Evolutionary conservation across 1,140 invertebrate genomes (phyloP).

Genomic region (Calliphora vicina): DNA sequence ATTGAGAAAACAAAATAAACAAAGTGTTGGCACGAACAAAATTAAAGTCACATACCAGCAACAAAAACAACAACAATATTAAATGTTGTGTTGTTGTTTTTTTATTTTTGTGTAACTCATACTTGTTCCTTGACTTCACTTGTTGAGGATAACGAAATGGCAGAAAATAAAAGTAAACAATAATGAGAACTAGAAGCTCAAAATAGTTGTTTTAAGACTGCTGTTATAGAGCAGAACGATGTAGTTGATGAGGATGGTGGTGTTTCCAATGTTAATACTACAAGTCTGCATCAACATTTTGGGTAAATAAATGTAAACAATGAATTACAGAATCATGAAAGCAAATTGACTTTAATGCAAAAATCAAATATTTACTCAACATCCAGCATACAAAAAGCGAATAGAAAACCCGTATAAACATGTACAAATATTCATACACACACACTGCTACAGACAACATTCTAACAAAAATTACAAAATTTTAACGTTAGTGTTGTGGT

Average conservation of each 20-base stretch:
- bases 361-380: constrained; percentile 45
- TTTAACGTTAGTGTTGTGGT: not conserved
- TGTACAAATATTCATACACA: not conserved
- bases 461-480: not conserved
- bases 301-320: constrained; percentile 40
- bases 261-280: constrained; percentile 1
- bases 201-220: not conserved
- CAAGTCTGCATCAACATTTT: constrained; percentile 17
- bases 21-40: constrained; percentile 33
- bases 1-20: no score
- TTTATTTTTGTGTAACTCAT: not conserved
- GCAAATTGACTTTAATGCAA: constrained; percentile 46
- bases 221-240: not conserved
- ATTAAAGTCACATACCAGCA: constrained; percentile 26
- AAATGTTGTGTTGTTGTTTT: not conserved
- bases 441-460: not conserved
- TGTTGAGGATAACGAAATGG: not conserved
- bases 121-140: not conserved
- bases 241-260: not conserved
- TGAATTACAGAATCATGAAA: constrained; percentile 46
- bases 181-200: not conserved
- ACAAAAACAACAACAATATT: not conserved
- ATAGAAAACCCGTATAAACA: not conserved
- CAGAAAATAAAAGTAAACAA: not conserved
- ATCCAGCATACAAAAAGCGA: constrained; percentile 19